Conservation (phyloP, 1,140 invertebrate genomes). For the Oncopodura yosiiana region DNA sequence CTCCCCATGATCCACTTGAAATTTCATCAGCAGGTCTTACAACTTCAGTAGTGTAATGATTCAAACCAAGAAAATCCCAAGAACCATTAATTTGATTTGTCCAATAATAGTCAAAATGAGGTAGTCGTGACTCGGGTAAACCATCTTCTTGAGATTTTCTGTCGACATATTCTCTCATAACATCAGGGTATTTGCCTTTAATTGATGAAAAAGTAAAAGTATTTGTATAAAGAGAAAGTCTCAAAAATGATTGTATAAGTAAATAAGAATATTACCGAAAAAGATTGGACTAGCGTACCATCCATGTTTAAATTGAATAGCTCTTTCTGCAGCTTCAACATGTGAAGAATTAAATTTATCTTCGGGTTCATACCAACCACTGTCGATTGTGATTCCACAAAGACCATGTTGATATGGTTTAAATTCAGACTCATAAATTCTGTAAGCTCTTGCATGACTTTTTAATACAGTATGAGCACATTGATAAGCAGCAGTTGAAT, state of each 20-base stretch:
- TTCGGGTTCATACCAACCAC: conserved; percentile 18
- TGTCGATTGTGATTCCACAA: conserved; percentile 23
- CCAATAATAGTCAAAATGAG: conserved; percentile 36
- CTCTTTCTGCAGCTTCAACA: conserved; percentile 20
- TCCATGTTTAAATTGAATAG: conserved; percentile 24
- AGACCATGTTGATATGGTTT: conserved; percentile 12
- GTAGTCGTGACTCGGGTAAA: conserved; percentile 25
- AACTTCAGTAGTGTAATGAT: conserved; percentile 11
- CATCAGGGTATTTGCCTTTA: conserved; percentile 38
- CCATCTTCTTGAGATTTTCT: conserved; percentile 26
- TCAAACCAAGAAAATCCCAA: conserved; percentile 6
- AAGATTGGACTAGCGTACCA: conserved; percentile 11
- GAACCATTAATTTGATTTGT: conserved; percentile 43
- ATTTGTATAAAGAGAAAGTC: no score
- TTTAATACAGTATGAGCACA: conserved; percentile 23
- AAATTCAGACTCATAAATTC: conserved; percentile 29
- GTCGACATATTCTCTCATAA: conserved; percentile 34
- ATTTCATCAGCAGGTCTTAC: background rate
- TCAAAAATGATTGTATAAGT: no score
- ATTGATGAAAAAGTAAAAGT: no score
- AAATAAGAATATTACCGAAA: no score
- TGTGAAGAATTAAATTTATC: conserved; percentile 12
- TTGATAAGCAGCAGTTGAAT: conserved; percentile 8
- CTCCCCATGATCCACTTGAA: conserved; percentile 1
- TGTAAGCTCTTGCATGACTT: conserved; percentile 24